Evolutionary conservation across 1,140 invertebrate genomes (phyloP).

Genomic region (Drosophila arawakana): DNA sequence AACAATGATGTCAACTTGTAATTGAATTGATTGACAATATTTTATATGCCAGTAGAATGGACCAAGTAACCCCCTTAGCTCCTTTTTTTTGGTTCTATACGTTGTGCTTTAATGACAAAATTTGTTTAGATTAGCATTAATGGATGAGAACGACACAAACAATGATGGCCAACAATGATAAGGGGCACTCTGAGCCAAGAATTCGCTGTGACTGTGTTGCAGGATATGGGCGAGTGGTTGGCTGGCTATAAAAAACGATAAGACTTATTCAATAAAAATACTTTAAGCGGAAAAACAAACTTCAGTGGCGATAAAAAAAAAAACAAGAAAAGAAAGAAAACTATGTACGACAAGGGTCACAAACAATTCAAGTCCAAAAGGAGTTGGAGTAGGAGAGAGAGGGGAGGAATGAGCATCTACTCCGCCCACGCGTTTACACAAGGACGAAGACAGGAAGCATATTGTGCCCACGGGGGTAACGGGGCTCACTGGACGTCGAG

Average conservation of each 20-base stretch:
- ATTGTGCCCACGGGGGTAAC: conserved; percentile 33
- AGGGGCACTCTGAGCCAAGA: conserved; percentile 1
- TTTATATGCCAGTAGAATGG: conserved; percentile 66
- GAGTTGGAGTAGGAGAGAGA: background rate
- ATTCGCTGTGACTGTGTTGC: background rate
- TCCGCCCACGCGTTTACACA: conserved; percentile 60
- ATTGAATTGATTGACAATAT: conserved; percentile 85
- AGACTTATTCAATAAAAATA: conserved; percentile 81
- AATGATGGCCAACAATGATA: conserved; percentile 29
- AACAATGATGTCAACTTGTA: conserved; percentile 84
- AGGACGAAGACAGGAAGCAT: conserved; percentile 54
- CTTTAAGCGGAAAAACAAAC: conserved; percentile 84
- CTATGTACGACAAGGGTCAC: conserved; percentile 45
- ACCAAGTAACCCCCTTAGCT: conserved; percentile 20
- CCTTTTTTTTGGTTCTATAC: background rate
- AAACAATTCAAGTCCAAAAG: conserved; percentile 30
- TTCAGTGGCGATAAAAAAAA: conserved; percentile 71
- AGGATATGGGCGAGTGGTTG: conserved; percentile 55
- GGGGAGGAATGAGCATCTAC: background rate
- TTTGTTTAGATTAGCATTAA: conserved; percentile 84
- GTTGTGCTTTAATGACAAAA: conserved; percentile 73
- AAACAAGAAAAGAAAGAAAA: conserved; percentile 3
- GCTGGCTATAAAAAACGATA: conserved; percentile 80
- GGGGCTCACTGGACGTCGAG: background rate
- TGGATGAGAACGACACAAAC: conserved; percentile 28